Percentiles rank a stretch among this genome's conserved stretches.
phyloP scores from a whole-genome alignment of 1,140 invertebrate genomes.

The Acromyrmex charruanus region DNA sequence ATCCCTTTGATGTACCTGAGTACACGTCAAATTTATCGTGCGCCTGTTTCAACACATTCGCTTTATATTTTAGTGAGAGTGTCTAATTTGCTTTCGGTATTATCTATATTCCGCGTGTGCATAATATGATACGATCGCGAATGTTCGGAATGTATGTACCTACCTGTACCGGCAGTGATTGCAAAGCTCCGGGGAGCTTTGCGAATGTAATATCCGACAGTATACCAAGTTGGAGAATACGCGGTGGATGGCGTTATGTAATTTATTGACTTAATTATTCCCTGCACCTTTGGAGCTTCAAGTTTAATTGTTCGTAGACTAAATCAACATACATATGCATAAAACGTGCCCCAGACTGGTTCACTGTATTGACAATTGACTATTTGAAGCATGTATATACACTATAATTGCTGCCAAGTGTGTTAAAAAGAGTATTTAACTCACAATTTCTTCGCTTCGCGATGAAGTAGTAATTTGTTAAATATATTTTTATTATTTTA shows the following conservation, averaged over 20 bases:
- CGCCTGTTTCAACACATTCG: neutral
- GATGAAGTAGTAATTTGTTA: neutral
- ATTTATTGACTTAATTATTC: slow-evolving; percentile 66
- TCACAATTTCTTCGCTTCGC: neutral
- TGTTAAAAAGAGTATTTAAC: neutral
- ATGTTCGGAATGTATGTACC: slow-evolving; percentile 54
- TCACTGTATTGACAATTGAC: neutral
- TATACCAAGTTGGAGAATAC: slow-evolving; percentile 57
- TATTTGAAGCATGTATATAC: neutral
- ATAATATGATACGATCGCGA: slow-evolving; percentile 51
- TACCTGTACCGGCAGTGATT: slow-evolving; percentile 48
- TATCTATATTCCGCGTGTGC: slow-evolving; percentile 55
- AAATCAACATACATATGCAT: slow-evolving; percentile 37
- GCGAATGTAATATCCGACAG: slow-evolving; percentile 58
- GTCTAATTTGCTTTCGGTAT: slow-evolving; percentile 44
- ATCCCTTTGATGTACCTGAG: neutral
- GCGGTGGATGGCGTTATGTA: slow-evolving; percentile 39
- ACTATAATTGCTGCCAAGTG: neutral
- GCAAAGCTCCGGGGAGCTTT: slow-evolving; percentile 60
- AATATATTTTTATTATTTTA: slow-evolving; percentile 4
- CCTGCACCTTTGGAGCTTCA: slow-evolving; percentile 41
- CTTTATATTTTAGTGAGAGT: slow-evolving; percentile 29
- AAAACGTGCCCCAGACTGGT: neutral
- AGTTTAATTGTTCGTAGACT: slow-evolving; percentile 49
- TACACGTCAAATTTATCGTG: slow-evolving; percentile 32